Percentiles rank a stretch among this genome's conserved stretches.
phyloP scores from a whole-genome alignment of 2,797 vertebrate species.

The Hirundo rustica region DNA sequence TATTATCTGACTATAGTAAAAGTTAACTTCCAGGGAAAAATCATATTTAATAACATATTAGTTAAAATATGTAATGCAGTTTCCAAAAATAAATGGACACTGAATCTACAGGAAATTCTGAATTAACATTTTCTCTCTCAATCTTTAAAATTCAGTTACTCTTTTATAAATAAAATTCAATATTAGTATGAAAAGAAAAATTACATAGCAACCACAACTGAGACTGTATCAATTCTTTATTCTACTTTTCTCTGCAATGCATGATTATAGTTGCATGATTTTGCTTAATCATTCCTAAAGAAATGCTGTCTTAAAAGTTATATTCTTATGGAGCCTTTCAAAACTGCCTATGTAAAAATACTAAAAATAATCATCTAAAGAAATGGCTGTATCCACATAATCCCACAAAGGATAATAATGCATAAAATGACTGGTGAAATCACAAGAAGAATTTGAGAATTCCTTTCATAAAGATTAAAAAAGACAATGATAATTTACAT shows the following conservation, averaged over 20 bases:
- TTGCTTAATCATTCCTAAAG: slow-evolving; percentile 29
- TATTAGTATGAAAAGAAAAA: slow-evolving; percentile 54
- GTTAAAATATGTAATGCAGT: not conserved
- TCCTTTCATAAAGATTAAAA: not conserved
- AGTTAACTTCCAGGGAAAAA: not conserved
- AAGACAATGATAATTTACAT: not conserved
- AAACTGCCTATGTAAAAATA: not conserved
- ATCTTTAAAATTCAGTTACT: slow-evolving; percentile 15
- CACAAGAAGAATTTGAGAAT: not conserved
- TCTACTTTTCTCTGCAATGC: not conserved
- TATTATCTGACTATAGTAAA: not conserved
- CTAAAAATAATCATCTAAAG: slow-evolving; percentile 5
- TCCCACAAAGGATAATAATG: not conserved
- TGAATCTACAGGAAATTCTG: slow-evolving; percentile 1
- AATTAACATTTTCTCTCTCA: not conserved
- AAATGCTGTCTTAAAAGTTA: not conserved
- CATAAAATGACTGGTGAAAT: not conserved
- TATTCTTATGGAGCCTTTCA: not conserved
- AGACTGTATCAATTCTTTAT: not conserved
- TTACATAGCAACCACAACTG: slow-evolving; percentile 25
- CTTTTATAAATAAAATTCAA: slow-evolving; percentile 23
- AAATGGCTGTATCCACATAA: not conserved
- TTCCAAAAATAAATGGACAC: not conserved
- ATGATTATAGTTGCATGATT: slow-evolving; percentile 13
- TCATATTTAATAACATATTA: not conserved